phyloP scores from a whole-genome alignment of 2,797 vertebrate species.

The Hippocampus kuda region DNA sequence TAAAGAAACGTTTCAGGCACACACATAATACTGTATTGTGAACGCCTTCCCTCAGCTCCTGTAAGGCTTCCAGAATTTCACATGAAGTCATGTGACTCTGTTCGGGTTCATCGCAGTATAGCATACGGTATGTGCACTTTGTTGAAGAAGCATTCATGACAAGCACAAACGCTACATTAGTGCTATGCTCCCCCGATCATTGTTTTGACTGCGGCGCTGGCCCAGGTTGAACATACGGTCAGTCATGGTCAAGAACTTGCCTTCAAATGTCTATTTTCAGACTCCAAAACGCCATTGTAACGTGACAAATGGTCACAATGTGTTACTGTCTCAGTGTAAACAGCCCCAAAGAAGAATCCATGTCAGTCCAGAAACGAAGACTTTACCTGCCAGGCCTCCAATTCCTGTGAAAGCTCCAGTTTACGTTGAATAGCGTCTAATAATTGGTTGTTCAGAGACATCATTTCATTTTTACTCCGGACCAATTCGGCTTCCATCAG shows the following conservation, averaged over 20 bases:
- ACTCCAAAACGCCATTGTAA: not conserved
- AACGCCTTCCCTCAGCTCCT: not conserved
- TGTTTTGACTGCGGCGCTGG: no score
- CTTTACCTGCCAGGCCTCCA: constrained; percentile 82
- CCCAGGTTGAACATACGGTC: not conserved
- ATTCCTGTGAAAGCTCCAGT: constrained; percentile 77
- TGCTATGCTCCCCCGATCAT: not conserved
- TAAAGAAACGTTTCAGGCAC: not conserved
- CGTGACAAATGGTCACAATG: not conserved
- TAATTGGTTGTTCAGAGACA: constrained; percentile 73
- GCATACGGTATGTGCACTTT: not conserved
- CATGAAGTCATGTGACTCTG: not conserved
- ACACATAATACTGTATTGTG: not conserved
- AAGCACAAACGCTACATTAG: not conserved
- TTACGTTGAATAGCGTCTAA: constrained; percentile 78
- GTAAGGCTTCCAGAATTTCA: not conserved
- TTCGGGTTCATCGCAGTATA: not conserved
- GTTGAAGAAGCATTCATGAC: not conserved
- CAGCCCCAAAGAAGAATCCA: not conserved
- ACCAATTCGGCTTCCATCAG: constrained; percentile 75
- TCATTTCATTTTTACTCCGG: constrained; percentile 69
- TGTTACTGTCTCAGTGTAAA: no score
- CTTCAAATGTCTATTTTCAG: not conserved
- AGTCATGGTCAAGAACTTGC: not conserved
- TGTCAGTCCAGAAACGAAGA: not conserved